These are phyloP conservation scores for Anabas testudineus DNA, from an alignment of 2,797 vertebrate genomes.

Conservation along the genomic window DNA sequence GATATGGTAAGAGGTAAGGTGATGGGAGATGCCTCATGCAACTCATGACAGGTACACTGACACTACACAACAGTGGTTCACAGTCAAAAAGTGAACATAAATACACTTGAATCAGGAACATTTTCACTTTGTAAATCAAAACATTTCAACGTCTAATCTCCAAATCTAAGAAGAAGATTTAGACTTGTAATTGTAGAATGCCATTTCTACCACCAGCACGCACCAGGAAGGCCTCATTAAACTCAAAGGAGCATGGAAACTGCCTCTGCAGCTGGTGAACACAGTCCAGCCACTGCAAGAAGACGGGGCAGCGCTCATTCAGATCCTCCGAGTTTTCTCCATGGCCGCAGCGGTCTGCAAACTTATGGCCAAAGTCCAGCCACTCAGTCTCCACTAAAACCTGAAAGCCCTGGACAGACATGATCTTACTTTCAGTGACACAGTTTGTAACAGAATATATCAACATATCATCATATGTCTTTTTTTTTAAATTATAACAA, in stretches of 20 bases:
- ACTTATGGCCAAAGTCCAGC: conserved; percentile 99
- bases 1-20: conserved; percentile 20
- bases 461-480: too few species aligned
- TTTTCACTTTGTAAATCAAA: conserved; percentile 4
- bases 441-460: background rate
- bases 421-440: background rate
- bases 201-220: conserved; percentile 26
- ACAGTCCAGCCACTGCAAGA: conserved; percentile 98
- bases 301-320: conserved; percentile 98
- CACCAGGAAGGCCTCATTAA: conserved; percentile 99
- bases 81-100: conserved; percentile 6
- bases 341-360: conserved; percentile 97
- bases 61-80: conserved; percentile 8
- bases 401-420: conserved; percentile 89
- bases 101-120: background rate
- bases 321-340: conserved; percentile 96
- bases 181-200: background rate
- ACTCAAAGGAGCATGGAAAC: conserved; percentile 99
- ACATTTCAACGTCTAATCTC: conserved; percentile 2
- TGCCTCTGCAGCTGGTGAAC: conserved; percentile 99
- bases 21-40: background rate
- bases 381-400: conserved; percentile 97
- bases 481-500: too few species aligned
- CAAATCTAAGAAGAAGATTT: background rate
- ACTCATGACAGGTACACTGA: background rate